Evolutionary conservation across 2,113 vertebrate genomes (phyloP).

Genomic region (Jaculus jaculus): DNA sequence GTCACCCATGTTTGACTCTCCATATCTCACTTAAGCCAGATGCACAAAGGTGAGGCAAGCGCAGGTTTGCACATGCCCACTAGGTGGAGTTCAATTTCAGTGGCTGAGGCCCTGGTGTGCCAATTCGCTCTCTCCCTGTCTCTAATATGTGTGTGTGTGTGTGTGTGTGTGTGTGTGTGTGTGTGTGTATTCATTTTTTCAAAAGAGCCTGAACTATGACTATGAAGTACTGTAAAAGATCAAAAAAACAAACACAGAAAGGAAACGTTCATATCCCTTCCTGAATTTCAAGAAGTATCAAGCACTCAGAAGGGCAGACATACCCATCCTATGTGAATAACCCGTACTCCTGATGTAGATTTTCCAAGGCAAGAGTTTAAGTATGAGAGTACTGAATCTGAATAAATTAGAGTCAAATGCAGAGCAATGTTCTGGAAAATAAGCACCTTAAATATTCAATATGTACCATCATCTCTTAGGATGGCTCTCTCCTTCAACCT

Average conservation of each 20-base stretch:
- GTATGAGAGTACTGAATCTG: background rate
- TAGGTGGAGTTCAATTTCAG: no score
- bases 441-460: background rate
- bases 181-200: no score
- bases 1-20: no score
- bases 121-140: no score
- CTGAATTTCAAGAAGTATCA: background rate
- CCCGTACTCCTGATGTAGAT: background rate
- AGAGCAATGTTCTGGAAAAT: background rate
- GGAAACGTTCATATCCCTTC: background rate
- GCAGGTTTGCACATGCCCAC: no score
- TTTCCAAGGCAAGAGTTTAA: slow-evolving; percentile 4
- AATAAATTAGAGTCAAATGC: background rate
- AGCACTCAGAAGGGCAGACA: background rate
- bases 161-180: no score
- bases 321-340: background rate
- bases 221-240: background rate
- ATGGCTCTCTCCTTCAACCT: background rate
- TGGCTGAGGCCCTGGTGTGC: no score
- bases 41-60: no score
- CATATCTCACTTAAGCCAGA: no score
- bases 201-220: background rate
- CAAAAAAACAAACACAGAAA: background rate
- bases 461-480: slow-evolving; percentile 14
- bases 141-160: no score